Evolutionary conservation across 2,113 vertebrate species (phyloP), one percentile per base, ranked within the genome.

Genomic region (Microcebus griseorufus): DNA sequence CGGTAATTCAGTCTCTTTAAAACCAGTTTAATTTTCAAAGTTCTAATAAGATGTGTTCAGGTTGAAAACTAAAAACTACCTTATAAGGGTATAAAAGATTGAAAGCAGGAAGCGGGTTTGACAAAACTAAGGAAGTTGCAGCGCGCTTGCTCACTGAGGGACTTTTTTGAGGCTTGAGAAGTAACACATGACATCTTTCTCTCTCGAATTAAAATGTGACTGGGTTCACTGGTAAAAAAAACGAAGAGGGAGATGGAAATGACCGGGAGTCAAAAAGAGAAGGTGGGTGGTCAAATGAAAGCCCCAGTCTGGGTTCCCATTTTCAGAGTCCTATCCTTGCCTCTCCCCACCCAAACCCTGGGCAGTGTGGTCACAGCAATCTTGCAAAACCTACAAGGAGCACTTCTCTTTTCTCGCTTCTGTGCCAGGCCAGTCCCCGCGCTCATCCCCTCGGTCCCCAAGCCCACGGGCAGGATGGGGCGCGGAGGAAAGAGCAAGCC

Each of bases 21-120:
- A 48, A 97, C 85, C 85, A 75, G 93, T 91, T 73, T 93, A 95
- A 97, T 76, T 97, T 32, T 96, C 8, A 91, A 97, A 97, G 83
- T 98, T 98, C 97, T 97, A 92, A 14, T 90, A 92, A 96, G 97
- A 98, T 97, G 97, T 92, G 97, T 96, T 97, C 98, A 98, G 98
- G 98, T 98, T 98, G 98, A 98, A 98, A 98, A 97, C 98, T 34
- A 97, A 98, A 99, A 99, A 99, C 98, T 98, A 99, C 99, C 99
- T 99, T 99, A 99, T 99, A 99, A 99, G 99, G 99, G 76, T 99
- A 98, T 99, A 98, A 99, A 99, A 98, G 98, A 97, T 98, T 98
- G 98, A 99, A 99, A 99, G 99, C 99, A 99, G 99, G 99, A 99
- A 99, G 99, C 99, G 99, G 98, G 98, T 99, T 98, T 98, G 98